Evolutionary conservation across 2,888 invertebrate species (phyloP).

Genomic region (Drosophila maculinotata): DNA sequence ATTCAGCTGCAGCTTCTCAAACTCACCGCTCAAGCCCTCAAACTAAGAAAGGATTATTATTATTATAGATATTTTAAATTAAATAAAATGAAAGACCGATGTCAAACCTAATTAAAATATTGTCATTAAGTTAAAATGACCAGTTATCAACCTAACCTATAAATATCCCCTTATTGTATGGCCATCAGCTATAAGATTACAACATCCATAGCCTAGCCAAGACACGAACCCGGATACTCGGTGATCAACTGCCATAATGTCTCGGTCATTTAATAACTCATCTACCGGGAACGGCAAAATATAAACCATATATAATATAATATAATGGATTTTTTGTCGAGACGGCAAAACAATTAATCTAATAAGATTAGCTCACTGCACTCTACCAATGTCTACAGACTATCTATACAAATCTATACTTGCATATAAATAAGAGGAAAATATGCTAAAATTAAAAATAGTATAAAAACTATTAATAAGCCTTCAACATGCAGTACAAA

Average conservation of each 20-base stretch:
- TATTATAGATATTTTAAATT: neutral
- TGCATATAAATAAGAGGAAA: constrained; percentile 1
- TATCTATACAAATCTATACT: constrained; percentile 7
- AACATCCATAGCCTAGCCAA: neutral
- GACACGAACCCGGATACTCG: constrained; percentile 22
- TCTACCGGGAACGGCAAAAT: neutral
- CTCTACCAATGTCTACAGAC: constrained; percentile 1
- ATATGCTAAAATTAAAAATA: constrained; percentile 3
- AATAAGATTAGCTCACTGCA: constrained; percentile 13
- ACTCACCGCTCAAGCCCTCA: constrained; percentile 91
- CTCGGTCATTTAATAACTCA: constrained; percentile 7
- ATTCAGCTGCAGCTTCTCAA: constrained; percentile 91
- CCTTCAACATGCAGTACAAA: too few species aligned
- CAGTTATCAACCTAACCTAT: too few species aligned
- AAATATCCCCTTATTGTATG: too few species aligned
- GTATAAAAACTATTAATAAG: neutral
- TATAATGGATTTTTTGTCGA: constrained; percentile 22
- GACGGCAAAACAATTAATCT: constrained; percentile 20
- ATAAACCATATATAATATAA: constrained; percentile 1
- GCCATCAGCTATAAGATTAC: neutral
- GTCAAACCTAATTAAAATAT: neutral
- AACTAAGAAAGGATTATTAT: constrained; percentile 84
- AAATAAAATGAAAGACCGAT: neutral
- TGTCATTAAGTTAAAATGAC: neutral
- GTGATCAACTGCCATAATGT: constrained; percentile 5